phyloP scores from a whole-genome alignment of 1,140 invertebrate genomes.

The Chionoecetes opilio region DNA sequence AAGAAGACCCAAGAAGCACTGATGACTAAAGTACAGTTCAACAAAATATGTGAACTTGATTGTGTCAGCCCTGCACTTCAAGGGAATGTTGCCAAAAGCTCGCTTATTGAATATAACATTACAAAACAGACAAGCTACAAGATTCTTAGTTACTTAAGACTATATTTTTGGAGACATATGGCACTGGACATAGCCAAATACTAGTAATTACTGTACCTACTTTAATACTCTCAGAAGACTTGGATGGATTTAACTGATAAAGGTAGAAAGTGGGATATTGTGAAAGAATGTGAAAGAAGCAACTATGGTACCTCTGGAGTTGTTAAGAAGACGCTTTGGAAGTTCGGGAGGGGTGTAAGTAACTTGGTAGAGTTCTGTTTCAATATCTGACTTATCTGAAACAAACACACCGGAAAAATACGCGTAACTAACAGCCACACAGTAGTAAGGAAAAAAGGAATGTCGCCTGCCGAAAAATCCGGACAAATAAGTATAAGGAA shows the following conservation, averaged over 20 bases:
- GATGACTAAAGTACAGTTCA: neutral
- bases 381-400: slow-evolving; percentile 80
- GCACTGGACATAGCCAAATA: slow-evolving; percentile 65
- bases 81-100: slow-evolving; percentile 69
- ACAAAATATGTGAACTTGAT: neutral
- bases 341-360: slow-evolving; percentile 80
- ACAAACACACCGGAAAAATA: slow-evolving; percentile 78
- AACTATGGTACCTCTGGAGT: slow-evolving; percentile 77
- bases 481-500: slow-evolving; percentile 2
- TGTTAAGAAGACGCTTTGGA: slow-evolving; percentile 79
- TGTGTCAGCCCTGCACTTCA: slow-evolving; percentile 67
- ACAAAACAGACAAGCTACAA: slow-evolving; percentile 71
- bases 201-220: slow-evolving; percentile 75
- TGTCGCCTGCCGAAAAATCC: neutral
- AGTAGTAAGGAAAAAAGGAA: slow-evolving; percentile 69
- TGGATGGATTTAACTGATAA: slow-evolving; percentile 62
- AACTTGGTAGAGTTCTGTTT: slow-evolving; percentile 79
- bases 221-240: slow-evolving; percentile 66
- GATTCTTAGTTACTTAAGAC: slow-evolving; percentile 56
- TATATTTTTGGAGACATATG: slow-evolving; percentile 44
- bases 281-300: slow-evolving; percentile 71
- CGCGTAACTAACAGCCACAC: slow-evolving; percentile 79
- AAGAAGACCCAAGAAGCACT: neutral
- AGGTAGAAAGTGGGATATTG: slow-evolving; percentile 64
- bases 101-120: slow-evolving; percentile 68